Conservation (phyloP, 1,140 invertebrate genomes). For the Scylla paramamosain region DNA sequence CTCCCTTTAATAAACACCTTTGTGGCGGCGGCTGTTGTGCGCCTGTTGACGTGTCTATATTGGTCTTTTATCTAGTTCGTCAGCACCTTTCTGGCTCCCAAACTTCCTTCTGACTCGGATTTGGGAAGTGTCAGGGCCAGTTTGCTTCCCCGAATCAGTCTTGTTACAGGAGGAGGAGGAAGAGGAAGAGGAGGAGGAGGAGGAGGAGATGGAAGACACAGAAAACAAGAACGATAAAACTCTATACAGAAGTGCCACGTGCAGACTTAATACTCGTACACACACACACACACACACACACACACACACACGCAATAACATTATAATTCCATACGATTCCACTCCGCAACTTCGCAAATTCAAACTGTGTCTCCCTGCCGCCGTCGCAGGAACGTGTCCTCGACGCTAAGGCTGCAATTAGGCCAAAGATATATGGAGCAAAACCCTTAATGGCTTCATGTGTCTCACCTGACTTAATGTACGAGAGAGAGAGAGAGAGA, state of each 20-base stretch:
- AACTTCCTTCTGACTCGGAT: not conserved
- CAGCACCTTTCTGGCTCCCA: not conserved
- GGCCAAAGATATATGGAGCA: not conserved
- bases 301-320: too few species aligned
- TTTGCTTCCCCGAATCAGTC: not conserved
- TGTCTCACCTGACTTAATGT: not conserved
- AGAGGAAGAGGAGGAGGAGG: not conserved
- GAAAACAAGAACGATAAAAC: too few species aligned
- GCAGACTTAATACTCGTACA: not conserved
- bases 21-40: not conserved
- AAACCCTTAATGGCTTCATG: not conserved
- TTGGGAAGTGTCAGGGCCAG: conserved; percentile 3
- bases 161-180: not conserved
- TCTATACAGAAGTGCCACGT: too few species aligned
- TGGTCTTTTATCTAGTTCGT: not conserved
- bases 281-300: too few species aligned
- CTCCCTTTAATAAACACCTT: too few species aligned
- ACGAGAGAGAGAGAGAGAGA: not conserved
- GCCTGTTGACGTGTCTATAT: not conserved
- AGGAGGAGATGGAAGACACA: not conserved
- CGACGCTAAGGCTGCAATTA: not conserved
- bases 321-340: too few species aligned
- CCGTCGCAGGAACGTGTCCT: not conserved
- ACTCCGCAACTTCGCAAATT: too few species aligned
- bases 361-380: not conserved